Percentiles rank a stretch among this genome's conserved stretches.
Evolutionary conservation across 2,888 invertebrate genomes (phyloP).

Genomic region (Synergus laeviventris): DNA sequence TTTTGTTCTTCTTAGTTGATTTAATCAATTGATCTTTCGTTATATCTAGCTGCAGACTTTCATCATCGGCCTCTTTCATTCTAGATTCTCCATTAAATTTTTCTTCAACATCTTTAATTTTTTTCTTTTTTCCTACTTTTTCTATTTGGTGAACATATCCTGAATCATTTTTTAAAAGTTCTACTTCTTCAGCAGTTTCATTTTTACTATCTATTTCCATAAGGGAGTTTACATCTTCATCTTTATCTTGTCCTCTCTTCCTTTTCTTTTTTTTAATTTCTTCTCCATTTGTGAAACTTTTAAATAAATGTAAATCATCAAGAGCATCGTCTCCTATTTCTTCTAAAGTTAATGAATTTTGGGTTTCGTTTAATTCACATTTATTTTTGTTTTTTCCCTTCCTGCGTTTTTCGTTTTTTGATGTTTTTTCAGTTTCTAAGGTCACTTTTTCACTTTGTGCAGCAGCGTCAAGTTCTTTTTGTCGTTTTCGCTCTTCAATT

Average conservation of each 20-base stretch:
- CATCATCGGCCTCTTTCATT: conserved; percentile 5
- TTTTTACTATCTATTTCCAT: conserved; percentile 18
- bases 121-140: conserved; percentile 50
- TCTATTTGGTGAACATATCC: conserved; percentile 13
- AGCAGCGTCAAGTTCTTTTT: conserved; percentile 53
- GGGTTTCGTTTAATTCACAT: not conserved
- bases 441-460: conserved; percentile 3
- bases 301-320: not conserved
- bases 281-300: not conserved
- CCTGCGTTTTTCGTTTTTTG: conserved; percentile 40
- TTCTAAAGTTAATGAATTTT: not conserved
- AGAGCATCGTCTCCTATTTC: not conserved
- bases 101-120: conserved; percentile 23
- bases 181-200: conserved; percentile 28
- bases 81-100: conserved; percentile 41
- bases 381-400: conserved; percentile 7
- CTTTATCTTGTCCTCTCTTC: not conserved
- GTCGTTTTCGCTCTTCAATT: conserved; percentile 65
- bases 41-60: not conserved
- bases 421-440: conserved; percentile 26
- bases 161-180: conserved; percentile 14
- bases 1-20: conserved; percentile 14
- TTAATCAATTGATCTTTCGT: conserved; percentile 10
- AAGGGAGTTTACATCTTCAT: conserved; percentile 4
- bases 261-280: conserved; percentile 36